phyloP scores from a whole-genome alignment of 2,113 vertebrate species.

The Synchiropus splendidus region DNA sequence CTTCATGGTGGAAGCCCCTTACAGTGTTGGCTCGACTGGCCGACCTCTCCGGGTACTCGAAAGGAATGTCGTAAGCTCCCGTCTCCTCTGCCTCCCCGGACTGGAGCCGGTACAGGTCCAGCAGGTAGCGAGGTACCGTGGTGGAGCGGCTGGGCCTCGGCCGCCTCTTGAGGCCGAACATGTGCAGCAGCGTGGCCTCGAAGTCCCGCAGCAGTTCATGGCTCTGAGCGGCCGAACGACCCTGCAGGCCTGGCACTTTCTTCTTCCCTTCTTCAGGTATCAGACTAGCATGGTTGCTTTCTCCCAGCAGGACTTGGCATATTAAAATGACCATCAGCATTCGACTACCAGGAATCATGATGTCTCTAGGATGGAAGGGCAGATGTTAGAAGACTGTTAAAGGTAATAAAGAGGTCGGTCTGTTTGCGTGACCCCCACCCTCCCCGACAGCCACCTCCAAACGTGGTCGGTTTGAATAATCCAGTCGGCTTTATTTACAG shows the following conservation, averaged over 20 bases:
- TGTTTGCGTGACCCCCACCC: not conserved
- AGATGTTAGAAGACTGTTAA: constrained; percentile 18
- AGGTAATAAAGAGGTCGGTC: too few species aligned
- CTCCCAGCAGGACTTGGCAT: constrained; percentile 99
- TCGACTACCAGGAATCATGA: constrained; percentile 99
- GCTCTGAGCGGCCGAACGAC: constrained; percentile 81
- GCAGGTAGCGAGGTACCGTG: constrained; percentile 88
- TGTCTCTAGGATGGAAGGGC: constrained; percentile 77
- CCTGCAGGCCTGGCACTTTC: constrained; percentile 85
- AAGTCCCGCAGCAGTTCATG: constrained; percentile 98
- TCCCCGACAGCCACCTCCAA: not conserved
- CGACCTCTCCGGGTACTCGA: constrained; percentile 89
- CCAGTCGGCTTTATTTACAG: constrained; percentile 68
- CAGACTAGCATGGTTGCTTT: constrained; percentile 94
- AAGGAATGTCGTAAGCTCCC: constrained; percentile 65
- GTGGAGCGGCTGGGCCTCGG: constrained; percentile 84
- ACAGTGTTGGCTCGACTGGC: constrained; percentile 95
- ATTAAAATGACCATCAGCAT: constrained; percentile 99
- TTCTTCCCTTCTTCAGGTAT: constrained; percentile 96
- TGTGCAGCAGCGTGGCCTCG: constrained; percentile 95
- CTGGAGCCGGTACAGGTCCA: constrained; percentile 95
- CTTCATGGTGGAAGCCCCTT: constrained; percentile 98
- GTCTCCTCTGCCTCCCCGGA: constrained; percentile 88
- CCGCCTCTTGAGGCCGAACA: constrained; percentile 93
- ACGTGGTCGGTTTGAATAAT: constrained; percentile 61